Conservation (phyloP, 2,797 vertebrate genomes). For the Yasuhikotakia modesta region DNA sequence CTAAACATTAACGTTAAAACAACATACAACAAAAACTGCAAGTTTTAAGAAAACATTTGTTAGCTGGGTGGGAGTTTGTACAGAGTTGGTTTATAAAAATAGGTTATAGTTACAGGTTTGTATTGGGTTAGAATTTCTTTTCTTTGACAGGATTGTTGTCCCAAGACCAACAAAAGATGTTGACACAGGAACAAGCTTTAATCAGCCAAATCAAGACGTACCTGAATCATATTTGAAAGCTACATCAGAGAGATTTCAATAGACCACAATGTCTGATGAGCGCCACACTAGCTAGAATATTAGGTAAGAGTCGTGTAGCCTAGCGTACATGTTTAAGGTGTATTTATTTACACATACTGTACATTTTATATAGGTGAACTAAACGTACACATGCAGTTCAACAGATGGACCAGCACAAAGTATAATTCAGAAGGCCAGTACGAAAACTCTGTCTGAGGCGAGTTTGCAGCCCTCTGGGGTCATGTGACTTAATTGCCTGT, state of each 20-base stretch:
- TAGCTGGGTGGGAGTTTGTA: no score
- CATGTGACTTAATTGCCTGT: conserved; percentile 81
- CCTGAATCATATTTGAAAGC: conserved; percentile 24
- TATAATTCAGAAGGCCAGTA: conserved; percentile 61
- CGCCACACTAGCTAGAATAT: not conserved
- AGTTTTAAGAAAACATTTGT: no score
- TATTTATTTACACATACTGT: not conserved
- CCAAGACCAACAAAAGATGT: no score
- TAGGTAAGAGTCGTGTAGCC: not conserved
- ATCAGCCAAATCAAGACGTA: no score
- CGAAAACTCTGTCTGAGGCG: conserved; percentile 72
- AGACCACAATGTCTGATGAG: no score
- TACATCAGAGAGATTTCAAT: not conserved
- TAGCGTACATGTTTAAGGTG: not conserved
- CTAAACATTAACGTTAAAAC: no score
- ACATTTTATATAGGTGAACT: not conserved
- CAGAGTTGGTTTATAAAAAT: no score
- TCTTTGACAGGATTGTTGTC: no score
- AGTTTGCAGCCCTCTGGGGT: conserved; percentile 65
- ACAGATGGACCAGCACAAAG: not conserved
- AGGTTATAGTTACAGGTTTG: no score
- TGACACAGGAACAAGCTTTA: no score
- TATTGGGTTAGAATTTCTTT: no score
- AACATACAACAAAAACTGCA: no score
- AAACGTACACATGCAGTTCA: conserved; percentile 3